These are phyloP conservation scores for Oenanthe oenanthe DNA, from an alignment of 2,113 vertebrate genomes.

Conservation along the genomic window DNA sequence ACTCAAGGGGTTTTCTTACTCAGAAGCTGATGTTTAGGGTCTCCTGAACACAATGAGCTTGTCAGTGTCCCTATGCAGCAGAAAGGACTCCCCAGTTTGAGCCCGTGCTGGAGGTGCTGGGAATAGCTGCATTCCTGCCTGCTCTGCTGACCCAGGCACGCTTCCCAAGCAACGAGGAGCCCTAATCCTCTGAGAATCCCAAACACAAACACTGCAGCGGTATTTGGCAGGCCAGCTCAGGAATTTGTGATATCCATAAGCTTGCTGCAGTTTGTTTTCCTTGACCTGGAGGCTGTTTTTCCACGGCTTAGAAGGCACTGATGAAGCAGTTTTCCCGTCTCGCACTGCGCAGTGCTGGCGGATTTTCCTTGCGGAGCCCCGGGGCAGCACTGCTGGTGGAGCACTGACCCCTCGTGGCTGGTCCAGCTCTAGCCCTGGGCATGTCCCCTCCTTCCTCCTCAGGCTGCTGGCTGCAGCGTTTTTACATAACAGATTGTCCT, in stretches of 20 bases:
- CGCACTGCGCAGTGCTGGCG: fast-evolving
- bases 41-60: neutral
- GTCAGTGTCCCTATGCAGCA: neutral
- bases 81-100: neutral
- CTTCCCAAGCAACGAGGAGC: neutral
- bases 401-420: neutral
- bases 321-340: fast-evolving
- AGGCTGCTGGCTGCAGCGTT: neutral
- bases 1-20: neutral
- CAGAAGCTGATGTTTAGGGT: neutral
- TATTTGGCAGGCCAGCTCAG: neutral
- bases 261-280: neutral
- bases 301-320: neutral
- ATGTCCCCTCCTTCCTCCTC: fast-evolving
- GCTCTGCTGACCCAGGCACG: neutral
- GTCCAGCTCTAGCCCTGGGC: too few relatives aligned
- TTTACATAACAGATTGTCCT: neutral
- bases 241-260: neutral
- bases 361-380: neutral
- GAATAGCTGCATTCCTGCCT: neutral
- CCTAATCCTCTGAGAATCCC: neutral
- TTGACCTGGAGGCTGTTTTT: neutral
- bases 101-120: neutral
- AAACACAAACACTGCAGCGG: neutral
- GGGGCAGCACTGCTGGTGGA: neutral